phyloP scores from a whole-genome alignment of 2,113 vertebrate species.

The Cyprinodon variegatus region DNA sequence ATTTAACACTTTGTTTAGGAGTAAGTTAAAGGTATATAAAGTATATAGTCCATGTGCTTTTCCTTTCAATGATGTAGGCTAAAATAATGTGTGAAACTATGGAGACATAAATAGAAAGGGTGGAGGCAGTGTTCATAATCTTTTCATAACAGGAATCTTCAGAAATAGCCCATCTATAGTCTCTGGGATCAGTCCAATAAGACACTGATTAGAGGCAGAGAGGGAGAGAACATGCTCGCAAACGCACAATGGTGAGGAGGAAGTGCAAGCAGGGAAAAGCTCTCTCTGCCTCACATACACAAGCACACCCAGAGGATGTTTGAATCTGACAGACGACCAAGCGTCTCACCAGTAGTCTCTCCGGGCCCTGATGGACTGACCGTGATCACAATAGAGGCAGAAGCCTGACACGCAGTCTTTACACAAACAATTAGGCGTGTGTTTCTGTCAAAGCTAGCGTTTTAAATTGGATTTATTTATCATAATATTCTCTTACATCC shows the following conservation, averaged over 20 bases:
- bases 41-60: slow-evolving; percentile 17
- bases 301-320: slow-evolving; percentile 76
- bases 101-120: slow-evolving; percentile 15
- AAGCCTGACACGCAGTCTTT: slow-evolving; percentile 57
- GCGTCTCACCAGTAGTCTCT: slow-evolving; percentile 66
- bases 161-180: slow-evolving; percentile 68
- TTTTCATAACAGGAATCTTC: slow-evolving; percentile 75
- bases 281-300: slow-evolving; percentile 57
- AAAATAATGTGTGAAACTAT: slow-evolving; percentile 40
- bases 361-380: slow-evolving; percentile 70
- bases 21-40: not conserved
- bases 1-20: not conserved
- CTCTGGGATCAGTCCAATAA: slow-evolving; percentile 55
- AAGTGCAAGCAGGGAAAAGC: slow-evolving; percentile 63
- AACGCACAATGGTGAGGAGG: slow-evolving; percentile 67
- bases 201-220: slow-evolving; percentile 54
- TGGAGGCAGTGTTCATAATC: slow-evolving; percentile 25
- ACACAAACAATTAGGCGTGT: slow-evolving; percentile 55
- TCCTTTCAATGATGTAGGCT: slow-evolving; percentile 24
- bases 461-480: slow-evolving; percentile 15
- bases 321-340: slow-evolving; percentile 69
- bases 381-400: slow-evolving; percentile 65
- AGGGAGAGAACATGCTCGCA: slow-evolving; percentile 31
- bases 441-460: slow-evolving; percentile 7
- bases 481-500: not conserved